Evolutionary conservation across 2,888 invertebrate species (phyloP), one percentile per base, ranked within the genome.

Genomic region (Diarsia brunnea): DNA sequence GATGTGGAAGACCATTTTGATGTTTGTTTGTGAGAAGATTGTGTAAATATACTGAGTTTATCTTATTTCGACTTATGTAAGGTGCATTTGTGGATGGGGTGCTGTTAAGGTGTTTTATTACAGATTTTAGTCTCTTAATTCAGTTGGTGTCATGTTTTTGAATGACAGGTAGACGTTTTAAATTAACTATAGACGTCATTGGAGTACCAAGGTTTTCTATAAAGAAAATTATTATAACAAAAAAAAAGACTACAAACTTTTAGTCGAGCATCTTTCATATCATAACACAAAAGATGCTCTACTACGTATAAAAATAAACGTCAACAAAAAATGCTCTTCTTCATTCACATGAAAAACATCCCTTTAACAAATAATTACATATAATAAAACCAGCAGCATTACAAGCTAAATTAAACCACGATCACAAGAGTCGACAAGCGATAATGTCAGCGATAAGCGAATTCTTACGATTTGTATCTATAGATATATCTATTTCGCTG

Each of bases 1-100:
- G 88, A 90, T 88, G 86, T 85, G 87, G 89, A 87, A 80, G 84
- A 88, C 87, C 88, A 86, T 86, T 82, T 75, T 73, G 76, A 79
- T 83, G 88, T 87, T 84, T 91, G 86, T 87, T 78, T 90, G 87
- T 89, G 83, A 69, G 63, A 45, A 72, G 79, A 75, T 82, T 78
- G 75, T 82, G 75, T 90, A 90, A 89, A 89, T 88, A 89, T 84
- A 86, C 76, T 51, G 38, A 45, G 74, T 79, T 81, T 76, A 85
- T 82, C 66, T 81, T 76, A 66, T 79, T 82, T 81, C 66, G 64
- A 49, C 67, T 70, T 73, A 14, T 60, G 71, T 68, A 27, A 61
- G 71, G 53, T 84, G 58, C 72, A 72, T 47, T 63, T 58, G 51
- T n/a, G 5, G n/a, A 79, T 53, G 47, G 24, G 78, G 21, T 79